These are phyloP conservation scores for Eumaeus atala DNA, from an alignment of 1,140 invertebrate genomes.

Conservation along the genomic window DNA sequence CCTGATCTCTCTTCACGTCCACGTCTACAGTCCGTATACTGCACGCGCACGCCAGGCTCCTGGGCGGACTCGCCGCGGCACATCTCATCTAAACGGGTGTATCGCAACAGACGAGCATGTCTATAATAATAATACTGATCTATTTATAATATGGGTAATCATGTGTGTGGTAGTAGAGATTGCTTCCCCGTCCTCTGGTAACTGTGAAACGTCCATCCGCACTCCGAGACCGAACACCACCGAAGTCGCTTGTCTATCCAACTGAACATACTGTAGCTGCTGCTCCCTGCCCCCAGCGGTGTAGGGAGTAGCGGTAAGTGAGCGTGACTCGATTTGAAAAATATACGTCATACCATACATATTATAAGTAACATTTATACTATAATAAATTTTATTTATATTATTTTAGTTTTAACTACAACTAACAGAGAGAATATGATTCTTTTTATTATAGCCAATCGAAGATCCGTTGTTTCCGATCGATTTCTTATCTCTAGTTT, in stretches of 20 bases:
- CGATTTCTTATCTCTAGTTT: too few relatives aligned
- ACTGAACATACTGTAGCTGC: constrained; percentile 45
- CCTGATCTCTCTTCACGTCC: too few relatives aligned
- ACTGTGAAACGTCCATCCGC: constrained; percentile 61
- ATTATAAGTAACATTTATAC: neutral
- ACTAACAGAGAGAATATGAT: constrained; percentile 1
- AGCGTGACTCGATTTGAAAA: constrained; percentile 5
- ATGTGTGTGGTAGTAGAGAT: constrained; percentile 20
- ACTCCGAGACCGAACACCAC: constrained; percentile 53
- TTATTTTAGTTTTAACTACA: constrained; percentile 4
- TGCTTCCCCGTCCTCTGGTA: constrained; percentile 69
- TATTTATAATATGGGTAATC: constrained; percentile 1
- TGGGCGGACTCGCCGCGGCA: constrained; percentile 1
- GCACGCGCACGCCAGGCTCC: too few relatives aligned
- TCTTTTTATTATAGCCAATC: too few relatives aligned
- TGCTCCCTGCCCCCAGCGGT: too few relatives aligned
- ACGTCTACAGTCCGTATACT: too few relatives aligned
- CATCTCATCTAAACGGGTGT: neutral
- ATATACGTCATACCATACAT: constrained; percentile 3
- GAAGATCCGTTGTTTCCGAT: too few relatives aligned
- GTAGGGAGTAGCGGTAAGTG: too few relatives aligned
- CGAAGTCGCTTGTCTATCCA: constrained; percentile 33
- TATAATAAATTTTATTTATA: constrained; percentile 5
- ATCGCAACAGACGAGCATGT: constrained; percentile 28
- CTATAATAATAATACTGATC: constrained; percentile 31